A percentile compares a stretch with the other conserved stretches of the same genome.
These are phyloP conservation scores for Scatophagus argus DNA, from an alignment of 2,113 vertebrate genomes.

Conservation along the genomic window DNA sequence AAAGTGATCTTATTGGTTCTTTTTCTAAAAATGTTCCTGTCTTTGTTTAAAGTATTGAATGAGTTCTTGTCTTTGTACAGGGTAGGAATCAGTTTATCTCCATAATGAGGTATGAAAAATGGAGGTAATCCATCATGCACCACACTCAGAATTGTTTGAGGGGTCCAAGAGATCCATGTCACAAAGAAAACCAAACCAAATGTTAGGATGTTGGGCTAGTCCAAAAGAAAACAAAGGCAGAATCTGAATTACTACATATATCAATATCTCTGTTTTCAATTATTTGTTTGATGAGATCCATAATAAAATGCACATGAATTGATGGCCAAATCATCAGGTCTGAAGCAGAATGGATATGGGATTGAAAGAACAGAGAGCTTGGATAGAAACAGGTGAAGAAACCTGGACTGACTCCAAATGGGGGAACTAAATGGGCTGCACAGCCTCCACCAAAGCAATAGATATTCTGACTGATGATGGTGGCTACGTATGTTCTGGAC, in stretches of 20 bases:
- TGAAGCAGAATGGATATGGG: neutral
- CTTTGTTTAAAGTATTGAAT: slow-evolving; percentile 70
- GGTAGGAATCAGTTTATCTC: slow-evolving; percentile 65
- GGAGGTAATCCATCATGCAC: slow-evolving; percentile 21
- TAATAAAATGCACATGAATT: slow-evolving; percentile 16
- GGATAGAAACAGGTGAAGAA: neutral
- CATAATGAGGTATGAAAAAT: slow-evolving; percentile 42
- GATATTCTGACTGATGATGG: slow-evolving; percentile 51
- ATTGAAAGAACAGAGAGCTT: neutral
- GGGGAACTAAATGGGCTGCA: slow-evolving; percentile 13
- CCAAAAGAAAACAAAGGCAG: neutral
- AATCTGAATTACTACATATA: slow-evolving; percentile 8
- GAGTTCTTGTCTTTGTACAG: slow-evolving; percentile 71
- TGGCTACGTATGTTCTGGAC: slow-evolving; percentile 43
- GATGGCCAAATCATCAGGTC: neutral
- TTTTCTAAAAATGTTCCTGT: slow-evolving; percentile 69
- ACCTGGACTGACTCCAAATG: slow-evolving; percentile 24
- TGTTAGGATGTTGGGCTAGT: neutral
- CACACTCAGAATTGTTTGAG: slow-evolving; percentile 26
- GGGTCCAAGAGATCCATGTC: slow-evolving; percentile 31
- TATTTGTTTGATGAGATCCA: slow-evolving; percentile 15
- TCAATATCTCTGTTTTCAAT: slow-evolving; percentile 28
- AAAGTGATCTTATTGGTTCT: slow-evolving; percentile 69
- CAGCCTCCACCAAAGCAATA: slow-evolving; percentile 73
- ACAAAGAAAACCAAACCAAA: slow-evolving; percentile 55